Conservation (phyloP, 2,888 invertebrate species). For the Druceiella hillmani region DNA sequence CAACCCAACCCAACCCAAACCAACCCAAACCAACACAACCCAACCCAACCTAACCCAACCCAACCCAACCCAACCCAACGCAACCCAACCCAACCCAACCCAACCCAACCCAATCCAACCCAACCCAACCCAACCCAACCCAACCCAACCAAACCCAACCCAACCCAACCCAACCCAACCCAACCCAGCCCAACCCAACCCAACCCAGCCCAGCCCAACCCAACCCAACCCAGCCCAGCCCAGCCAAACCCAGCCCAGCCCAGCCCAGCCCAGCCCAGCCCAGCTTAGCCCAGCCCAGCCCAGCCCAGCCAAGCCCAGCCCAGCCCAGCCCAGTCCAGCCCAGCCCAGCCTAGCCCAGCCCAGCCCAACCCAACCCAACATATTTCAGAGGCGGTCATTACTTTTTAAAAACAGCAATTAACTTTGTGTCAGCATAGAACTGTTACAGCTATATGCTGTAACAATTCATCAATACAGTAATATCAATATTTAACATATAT, state of each 20-base stretch:
- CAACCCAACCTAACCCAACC: too few relatives aligned
- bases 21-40: too few relatives aligned
- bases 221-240: constrained; percentile 1
- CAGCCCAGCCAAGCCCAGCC: too few relatives aligned
- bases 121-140: constrained; percentile 1
- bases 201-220: constrained; percentile 1
- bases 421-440: too few relatives aligned
- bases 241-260: not conserved
- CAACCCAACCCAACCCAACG: constrained; percentile 1
- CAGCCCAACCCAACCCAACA: constrained; percentile 1
- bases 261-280: not conserved
- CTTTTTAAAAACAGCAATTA: too few relatives aligned
- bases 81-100: constrained; percentile 1
- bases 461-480: too few relatives aligned
- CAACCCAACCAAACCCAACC: constrained; percentile 1
- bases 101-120: constrained; percentile 1
- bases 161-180: constrained; percentile 1
- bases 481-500: too few relatives aligned
- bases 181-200: constrained; percentile 1
- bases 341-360: not conserved
- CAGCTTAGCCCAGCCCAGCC: too few relatives aligned
- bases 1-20: too few relatives aligned
- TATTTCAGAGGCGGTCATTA: too few relatives aligned
- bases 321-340: not conserved
- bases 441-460: too few relatives aligned